These are phyloP conservation scores for Chromoteleia sp. DNA, from an alignment of 2,888 invertebrate genomes.

Conservation along the genomic window DNA sequence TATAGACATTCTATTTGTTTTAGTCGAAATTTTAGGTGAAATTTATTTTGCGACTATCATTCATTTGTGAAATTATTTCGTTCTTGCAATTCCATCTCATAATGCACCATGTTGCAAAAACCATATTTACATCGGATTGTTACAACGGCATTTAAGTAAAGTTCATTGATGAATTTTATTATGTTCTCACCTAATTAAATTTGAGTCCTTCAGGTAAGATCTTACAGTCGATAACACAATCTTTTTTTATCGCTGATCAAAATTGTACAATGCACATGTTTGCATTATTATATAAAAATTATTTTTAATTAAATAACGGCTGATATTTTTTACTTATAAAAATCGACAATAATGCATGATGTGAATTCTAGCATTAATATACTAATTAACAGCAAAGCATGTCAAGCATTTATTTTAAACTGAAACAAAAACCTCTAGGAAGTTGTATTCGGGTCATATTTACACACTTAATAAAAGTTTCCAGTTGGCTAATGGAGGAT, in stretches of 20 bases:
- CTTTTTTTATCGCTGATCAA: slow-evolving; percentile 22
- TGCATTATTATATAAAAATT: neutral
- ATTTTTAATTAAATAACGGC: neutral
- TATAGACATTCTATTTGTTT: neutral
- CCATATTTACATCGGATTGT: slow-evolving; percentile 10
- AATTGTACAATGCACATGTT: neutral
- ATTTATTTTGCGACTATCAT: slow-evolving; percentile 24
- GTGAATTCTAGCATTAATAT: neutral
- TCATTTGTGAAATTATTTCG: slow-evolving; percentile 32
- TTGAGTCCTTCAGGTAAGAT: slow-evolving; percentile 62
- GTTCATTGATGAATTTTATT: slow-evolving; percentile 44
- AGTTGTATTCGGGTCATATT: slow-evolving; percentile 14
- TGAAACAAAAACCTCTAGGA: neutral
- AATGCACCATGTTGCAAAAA: slow-evolving; percentile 29
- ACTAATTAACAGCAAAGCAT: neutral
- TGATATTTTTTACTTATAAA: neutral
- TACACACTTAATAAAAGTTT: slow-evolving; percentile 4
- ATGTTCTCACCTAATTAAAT: slow-evolving; percentile 41
- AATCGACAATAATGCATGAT: neutral
- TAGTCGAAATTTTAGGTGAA: slow-evolving; percentile 15
- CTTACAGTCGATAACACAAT: slow-evolving; percentile 38
- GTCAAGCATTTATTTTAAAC: neutral
- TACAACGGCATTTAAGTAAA: slow-evolving; percentile 28
- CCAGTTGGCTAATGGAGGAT: slow-evolving; percentile 10
- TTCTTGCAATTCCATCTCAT: slow-evolving; percentile 25